These are phyloP conservation scores for Lepus americanus DNA, from an alignment of 2,113 vertebrate genomes.

Conservation along the genomic window DNA sequence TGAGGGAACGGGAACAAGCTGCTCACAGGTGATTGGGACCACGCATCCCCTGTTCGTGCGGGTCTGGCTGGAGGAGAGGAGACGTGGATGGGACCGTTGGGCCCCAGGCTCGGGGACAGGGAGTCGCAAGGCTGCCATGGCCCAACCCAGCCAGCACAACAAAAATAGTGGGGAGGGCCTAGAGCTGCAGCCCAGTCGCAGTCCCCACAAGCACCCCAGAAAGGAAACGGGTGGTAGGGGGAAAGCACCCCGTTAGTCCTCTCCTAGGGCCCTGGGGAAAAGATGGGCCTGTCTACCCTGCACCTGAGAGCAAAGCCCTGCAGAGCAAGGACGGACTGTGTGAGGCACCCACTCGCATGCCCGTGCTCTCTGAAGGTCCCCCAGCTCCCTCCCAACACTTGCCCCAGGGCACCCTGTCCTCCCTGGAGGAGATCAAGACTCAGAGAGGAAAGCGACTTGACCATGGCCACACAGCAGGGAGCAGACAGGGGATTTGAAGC, in stretches of 20 bases:
- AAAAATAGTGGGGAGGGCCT: neutral
- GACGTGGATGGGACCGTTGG: fast-evolving
- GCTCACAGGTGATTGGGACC: neutral
- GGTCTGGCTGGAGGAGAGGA: neutral
- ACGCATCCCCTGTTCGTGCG: neutral
- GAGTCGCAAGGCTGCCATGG: neutral
- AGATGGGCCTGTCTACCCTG: neutral
- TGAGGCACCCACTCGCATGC: fast-evolving
- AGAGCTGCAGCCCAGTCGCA: neutral
- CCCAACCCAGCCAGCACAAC: neutral
- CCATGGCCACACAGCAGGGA: neutral
- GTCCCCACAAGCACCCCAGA: neutral
- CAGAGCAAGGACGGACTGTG: neutral
- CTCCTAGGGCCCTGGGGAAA: neutral
- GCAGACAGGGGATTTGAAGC: neutral
- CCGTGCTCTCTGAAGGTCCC: neutral
- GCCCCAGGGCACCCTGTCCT: neutral
- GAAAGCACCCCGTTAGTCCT: neutral
- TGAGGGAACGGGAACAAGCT: neutral
- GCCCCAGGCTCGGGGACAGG: neutral
- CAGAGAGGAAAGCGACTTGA: neutral
- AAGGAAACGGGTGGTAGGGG: too few species aligned
- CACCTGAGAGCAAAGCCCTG: neutral
- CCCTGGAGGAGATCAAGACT: neutral
- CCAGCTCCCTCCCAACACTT: neutral